Percentiles rank a stretch among this genome's conserved stretches.
Evolutionary conservation across 2,888 invertebrate genomes (phyloP).

Genomic region (Acleris laterana): DNA sequence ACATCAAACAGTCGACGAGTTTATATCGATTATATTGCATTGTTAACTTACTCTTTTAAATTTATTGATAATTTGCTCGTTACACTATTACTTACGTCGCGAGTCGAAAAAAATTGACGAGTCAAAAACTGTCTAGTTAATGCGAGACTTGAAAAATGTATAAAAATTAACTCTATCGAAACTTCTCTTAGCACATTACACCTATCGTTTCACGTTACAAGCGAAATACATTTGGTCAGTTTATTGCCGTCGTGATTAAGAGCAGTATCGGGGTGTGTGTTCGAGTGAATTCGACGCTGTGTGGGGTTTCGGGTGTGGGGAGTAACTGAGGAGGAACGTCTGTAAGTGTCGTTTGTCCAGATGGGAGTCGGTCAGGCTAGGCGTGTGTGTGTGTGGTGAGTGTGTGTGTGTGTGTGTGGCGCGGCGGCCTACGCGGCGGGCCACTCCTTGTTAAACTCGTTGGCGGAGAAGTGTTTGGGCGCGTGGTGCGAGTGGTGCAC

Average conservation of each 20-base stretch:
- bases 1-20: slow-evolving; percentile 50
- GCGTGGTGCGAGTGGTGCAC: slow-evolving; percentile 83
- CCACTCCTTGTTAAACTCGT: slow-evolving; percentile 84
- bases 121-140: slow-evolving; percentile 27
- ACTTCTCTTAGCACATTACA: slow-evolving; percentile 20
- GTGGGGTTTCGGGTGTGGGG: neutral
- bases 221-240: slow-evolving; percentile 23
- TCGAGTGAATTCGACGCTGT: slow-evolving; percentile 10
- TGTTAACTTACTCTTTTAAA: slow-evolving; percentile 32
- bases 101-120: slow-evolving; percentile 39
- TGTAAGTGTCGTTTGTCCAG: neutral
- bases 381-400: slow-evolving; percentile 16
- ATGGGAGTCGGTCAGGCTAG: neutral
- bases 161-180: slow-evolving; percentile 34
- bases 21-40: slow-evolving; percentile 41
- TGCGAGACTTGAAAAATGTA: slow-evolving; percentile 33
- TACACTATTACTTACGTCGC: slow-evolving; percentile 21
- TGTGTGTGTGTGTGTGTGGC: slow-evolving; percentile 30
- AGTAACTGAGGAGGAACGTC: neutral
- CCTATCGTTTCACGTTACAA: slow-evolving; percentile 18
- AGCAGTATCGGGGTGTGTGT: slow-evolving; percentile 17
- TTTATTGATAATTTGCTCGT: slow-evolving; percentile 26
- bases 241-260: slow-evolving; percentile 13
- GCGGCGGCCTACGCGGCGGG: slow-evolving; percentile 71
- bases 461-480: slow-evolving; percentile 82